Percentiles rank a stretch among this genome's conserved stretches.
These are phyloP conservation scores for Apocrypta bakeri DNA, from an alignment of 1,140 invertebrate genomes.

Conservation along the genomic window DNA sequence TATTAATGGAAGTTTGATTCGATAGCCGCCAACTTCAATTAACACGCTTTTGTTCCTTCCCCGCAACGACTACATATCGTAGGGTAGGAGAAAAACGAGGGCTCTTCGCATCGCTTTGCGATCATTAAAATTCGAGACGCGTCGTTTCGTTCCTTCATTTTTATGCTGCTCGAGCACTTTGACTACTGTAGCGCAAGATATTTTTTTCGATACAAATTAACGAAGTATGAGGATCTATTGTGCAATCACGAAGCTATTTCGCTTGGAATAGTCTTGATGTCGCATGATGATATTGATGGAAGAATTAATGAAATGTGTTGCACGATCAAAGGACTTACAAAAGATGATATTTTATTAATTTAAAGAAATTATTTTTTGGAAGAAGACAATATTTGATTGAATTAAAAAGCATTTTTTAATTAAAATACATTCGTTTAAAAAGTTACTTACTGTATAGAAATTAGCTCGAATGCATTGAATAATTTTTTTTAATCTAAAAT, in stretches of 20 bases:
- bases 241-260: slow-evolving; percentile 8
- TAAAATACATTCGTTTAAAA: no score
- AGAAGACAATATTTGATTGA: no score
- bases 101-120: slow-evolving; percentile 38
- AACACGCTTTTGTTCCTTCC: slow-evolving; percentile 55
- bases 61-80: not conserved
- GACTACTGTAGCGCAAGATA: not conserved
- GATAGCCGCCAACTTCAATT: slow-evolving; percentile 58
- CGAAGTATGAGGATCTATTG: not conserved
- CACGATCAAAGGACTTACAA: no score
- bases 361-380: no score
- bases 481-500: no score
- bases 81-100: not conserved
- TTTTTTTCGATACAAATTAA: slow-evolving; percentile 29
- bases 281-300: not conserved
- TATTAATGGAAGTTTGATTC: slow-evolving; percentile 63
- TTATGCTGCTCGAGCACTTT: slow-evolving; percentile 12
- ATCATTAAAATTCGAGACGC: slow-evolving; percentile 40
- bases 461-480: no score
- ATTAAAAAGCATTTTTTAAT: no score
- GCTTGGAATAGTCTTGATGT: no score
- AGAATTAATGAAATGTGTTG: not conserved
- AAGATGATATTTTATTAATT: no score
- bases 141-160: slow-evolving; percentile 38
- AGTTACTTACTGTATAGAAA: no score